A percentile compares a stretch with the other conserved stretches of the same genome.
These are phyloP conservation scores for Shargacucullia verbasci DNA, from an alignment of 2,888 invertebrate species.

Conservation along the genomic window DNA sequence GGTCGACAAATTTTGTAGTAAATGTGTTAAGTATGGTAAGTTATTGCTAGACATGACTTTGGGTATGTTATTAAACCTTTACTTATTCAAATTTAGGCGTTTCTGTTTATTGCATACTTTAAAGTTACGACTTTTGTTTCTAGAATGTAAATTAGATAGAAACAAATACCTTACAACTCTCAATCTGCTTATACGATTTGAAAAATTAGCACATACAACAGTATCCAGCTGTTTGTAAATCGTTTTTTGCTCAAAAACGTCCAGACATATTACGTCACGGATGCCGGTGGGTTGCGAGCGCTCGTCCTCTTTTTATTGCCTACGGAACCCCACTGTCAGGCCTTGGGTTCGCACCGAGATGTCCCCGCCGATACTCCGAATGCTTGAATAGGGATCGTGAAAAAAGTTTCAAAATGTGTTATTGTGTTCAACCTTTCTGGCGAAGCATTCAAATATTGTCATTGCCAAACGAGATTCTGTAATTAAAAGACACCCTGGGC, in stretches of 20 bases:
- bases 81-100: neutral
- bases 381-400: slow-evolving; percentile 68
- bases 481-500: slow-evolving; percentile 53
- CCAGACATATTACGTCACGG: slow-evolving; percentile 79
- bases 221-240: slow-evolving; percentile 65
- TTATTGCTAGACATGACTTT: slow-evolving; percentile 3
- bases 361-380: slow-evolving; percentile 69
- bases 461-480: slow-evolving; percentile 45
- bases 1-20: slow-evolving; percentile 36
- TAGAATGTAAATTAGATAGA: slow-evolving; percentile 23
- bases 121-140: slow-evolving; percentile 4
- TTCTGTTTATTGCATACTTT: neutral
- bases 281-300: slow-evolving; percentile 61
- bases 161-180: slow-evolving; percentile 13
- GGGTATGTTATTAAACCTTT: slow-evolving; percentile 1
- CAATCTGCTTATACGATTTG: slow-evolving; percentile 22
- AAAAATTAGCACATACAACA: slow-evolving; percentile 59
- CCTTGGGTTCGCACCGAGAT: slow-evolving; percentile 76
- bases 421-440: slow-evolving; percentile 62
- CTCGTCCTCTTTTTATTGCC: slow-evolving; percentile 70
- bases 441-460: slow-evolving; percentile 55
- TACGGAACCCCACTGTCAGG: slow-evolving; percentile 77
- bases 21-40: slow-evolving; percentile 12
- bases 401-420: slow-evolving; percentile 64
- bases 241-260: slow-evolving; percentile 67